Base-by-base conservation (phyloP, 1,140 invertebrate species). In the Aporrectodea caliginosa region DNA sequence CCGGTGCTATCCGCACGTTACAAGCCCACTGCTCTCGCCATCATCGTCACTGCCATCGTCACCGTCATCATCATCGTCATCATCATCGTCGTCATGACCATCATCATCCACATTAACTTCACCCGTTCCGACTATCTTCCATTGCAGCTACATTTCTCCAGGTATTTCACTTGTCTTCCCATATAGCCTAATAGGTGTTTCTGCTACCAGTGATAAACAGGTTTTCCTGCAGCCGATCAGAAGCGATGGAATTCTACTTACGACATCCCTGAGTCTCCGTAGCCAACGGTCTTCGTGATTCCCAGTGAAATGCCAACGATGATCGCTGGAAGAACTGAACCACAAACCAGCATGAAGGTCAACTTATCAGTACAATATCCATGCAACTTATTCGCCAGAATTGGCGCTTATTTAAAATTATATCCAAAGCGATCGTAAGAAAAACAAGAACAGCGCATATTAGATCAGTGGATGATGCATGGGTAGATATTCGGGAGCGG, bases 281-380 rank as follows among this genome's bases (percentile, higher is more conserved):
- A 81, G 1, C 80, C 80, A 0, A 72, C 77, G 0, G 31, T 32
- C 16, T 35, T 43, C 27, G 80, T 73, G 27, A 81, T 69, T 1
- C 33, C 76, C 69, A 81, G 27, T 22, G 78, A 35, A 27, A 76
- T 70, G 33, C 31, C 80, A 16, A 81, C 80, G 31, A 81, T 78
- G 69, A 78, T 76, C 16, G 68, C 32, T 31, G 80, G 80, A 16
- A 73, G 30, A 27, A 69, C 79, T 80, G 43, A n/a, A 79, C 77
- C 2, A 76, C 14, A 74, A 58, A 58, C 6, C 43, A 6, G 22
- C 43, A 58, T 58, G 22, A 12, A 58, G 43, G 43, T 58, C 22
- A 58, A 58, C 22, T 58, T 58, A n/a, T n/a, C n/a, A n/a, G 43
- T 58, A 58, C 22, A 58, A 58, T 12, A 58, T 22, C 22, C 43